phyloP scores from a whole-genome alignment of 2,797 vertebrate genomes.

The Bradypus variegatus region DNA sequence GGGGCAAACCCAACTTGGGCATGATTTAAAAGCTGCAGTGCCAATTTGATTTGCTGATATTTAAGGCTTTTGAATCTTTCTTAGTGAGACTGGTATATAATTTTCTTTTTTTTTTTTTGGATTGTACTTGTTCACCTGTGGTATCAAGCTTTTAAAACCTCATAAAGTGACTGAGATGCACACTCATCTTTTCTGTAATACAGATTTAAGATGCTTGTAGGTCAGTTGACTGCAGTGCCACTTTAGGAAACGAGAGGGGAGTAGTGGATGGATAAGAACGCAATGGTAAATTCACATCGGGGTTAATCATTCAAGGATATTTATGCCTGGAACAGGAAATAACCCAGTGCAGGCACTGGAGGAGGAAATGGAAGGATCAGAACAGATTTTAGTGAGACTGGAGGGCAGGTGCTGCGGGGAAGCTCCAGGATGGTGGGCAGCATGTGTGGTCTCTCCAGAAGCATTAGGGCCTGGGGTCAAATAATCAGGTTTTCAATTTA shows the following conservation, averaged over 20 bases:
- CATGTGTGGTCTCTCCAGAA: fast-evolving
- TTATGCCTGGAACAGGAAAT: not conserved
- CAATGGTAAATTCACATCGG: not conserved
- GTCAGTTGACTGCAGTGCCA: no score
- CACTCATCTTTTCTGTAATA: not conserved
- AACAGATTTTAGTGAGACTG: not conserved
- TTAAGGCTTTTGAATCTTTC: not conserved
- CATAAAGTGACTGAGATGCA: not conserved
- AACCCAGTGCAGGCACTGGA: not conserved
- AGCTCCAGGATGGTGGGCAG: no score
- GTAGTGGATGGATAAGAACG: not conserved
- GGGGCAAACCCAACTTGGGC: not conserved
- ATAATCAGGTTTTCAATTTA: not conserved
- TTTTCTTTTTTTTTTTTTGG: not conserved
- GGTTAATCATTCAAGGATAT: not conserved
- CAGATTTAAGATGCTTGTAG: not conserved
- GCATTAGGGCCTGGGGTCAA: not conserved
- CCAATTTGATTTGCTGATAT: not conserved
- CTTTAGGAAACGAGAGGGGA: not conserved
- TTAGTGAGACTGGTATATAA: not conserved
- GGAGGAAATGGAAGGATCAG: not conserved
- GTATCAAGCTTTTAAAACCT: not conserved
- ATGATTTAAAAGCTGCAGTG: not conserved
- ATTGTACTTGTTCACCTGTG: not conserved
- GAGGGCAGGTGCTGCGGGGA: fast-evolving